Conservation (phyloP, 2,888 invertebrate species). For the Coecobrya sp. region DNA sequence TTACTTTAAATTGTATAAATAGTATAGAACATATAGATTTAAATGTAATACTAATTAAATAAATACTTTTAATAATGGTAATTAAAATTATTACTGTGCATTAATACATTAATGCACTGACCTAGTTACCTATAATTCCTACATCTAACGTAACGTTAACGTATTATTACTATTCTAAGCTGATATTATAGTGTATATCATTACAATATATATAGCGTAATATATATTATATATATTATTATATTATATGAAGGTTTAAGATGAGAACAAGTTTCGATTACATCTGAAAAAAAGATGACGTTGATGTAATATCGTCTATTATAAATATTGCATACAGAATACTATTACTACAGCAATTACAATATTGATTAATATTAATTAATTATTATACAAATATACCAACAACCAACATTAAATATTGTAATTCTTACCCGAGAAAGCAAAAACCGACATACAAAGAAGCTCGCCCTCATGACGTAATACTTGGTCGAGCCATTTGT, state of each 20-base stretch:
- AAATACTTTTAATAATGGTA: background rate
- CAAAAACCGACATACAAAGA: conserved; percentile 77
- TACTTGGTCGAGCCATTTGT: conserved; percentile 85
- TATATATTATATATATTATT: conserved; percentile 41
- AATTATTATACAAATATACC: conserved; percentile 67
- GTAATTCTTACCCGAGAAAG: conserved; percentile 78
- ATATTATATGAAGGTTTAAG: conserved; percentile 49
- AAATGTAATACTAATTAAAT: conserved; percentile 22
- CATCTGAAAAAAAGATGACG: conserved; percentile 58
- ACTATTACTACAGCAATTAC: conserved; percentile 51
- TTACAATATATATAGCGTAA: conserved; percentile 28
- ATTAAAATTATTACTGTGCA: conserved; percentile 62
- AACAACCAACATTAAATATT: conserved; percentile 66
- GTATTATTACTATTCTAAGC: conserved; percentile 62
- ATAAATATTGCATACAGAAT: conserved; percentile 12
- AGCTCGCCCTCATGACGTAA: conserved; percentile 81
- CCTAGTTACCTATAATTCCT: conserved; percentile 84
- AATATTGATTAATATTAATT: conserved; percentile 61
- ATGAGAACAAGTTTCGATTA: conserved; percentile 71
- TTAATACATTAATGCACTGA: conserved; percentile 82
- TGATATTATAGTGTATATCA: conserved; percentile 37
- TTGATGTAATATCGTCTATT: conserved; percentile 60
- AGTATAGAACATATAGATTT: conserved; percentile 22
- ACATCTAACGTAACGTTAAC: conserved; percentile 73
- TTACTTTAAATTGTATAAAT: conserved; percentile 62